Base-by-base conservation (phyloP, 2,888 invertebrate genomes). In the Prenolepis imparis region DNA sequence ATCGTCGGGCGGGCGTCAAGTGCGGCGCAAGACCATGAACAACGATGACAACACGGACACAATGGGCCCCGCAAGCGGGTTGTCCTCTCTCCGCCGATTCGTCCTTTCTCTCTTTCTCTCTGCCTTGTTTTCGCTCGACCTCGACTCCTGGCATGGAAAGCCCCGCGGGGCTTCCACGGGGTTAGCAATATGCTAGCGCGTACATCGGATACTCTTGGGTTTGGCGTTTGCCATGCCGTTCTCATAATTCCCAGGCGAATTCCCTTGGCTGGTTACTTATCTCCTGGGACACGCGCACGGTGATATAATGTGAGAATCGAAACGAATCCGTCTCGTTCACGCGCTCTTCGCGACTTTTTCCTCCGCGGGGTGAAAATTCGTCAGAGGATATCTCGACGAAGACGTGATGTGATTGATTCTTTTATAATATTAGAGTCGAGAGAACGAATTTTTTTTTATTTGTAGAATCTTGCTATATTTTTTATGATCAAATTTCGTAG, bases 301-400 rank as follows among this genome's bases (percentile, higher is more conserved):
- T 92, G 92, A 93, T 92, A 93, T 94, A 94, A 94, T 93, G 94
- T 94, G 94, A 94, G 94, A 94, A 94, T 93, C 88, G 90, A 85
- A 68, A 67, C 85, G 81, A 68, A 83, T 75, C 64, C 61, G 48
- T 32, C 64, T 32, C 64, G 61, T 24, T 59, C 78, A 70, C 70
- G 78, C 78, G 44, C 32, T 28, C 28, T 3, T 28, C 70, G 15
- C 48, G 15, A 67, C 21, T 28, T n/a, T 52, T n/a, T 52, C 8
- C 28, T 21, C 15, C 41, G 64, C 75, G 39, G 8, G 0, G 21
- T 15, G 32, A 21, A 21, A 2, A 52, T 24, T 21, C 66, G 52
- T 24, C 24, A 52, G 15, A 11, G 72, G 15, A 39, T 18, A 12
- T 66, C 39, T 15, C n/a, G n/a, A 24, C 15, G 18, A 63, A 32